Percentiles rank a stretch among this genome's conserved stretches.
Evolutionary conservation across 2,113 vertebrate genomes (phyloP).

Genomic region (Agelaius phoeniceus): DNA sequence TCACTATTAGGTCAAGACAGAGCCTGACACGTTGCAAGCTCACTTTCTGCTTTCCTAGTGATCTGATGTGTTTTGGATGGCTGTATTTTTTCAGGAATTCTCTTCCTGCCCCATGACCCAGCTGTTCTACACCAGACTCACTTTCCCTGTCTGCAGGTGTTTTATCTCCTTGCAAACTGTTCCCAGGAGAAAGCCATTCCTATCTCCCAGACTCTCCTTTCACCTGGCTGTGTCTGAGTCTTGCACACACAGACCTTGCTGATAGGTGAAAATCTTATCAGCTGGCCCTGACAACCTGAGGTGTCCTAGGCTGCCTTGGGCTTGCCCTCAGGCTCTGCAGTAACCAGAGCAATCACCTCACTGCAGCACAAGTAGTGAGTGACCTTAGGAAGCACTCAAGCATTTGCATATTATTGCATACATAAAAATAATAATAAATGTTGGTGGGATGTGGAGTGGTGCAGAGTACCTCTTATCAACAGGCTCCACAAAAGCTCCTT

Average conservation of each 20-base stretch:
- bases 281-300: not conserved
- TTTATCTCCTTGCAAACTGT: not conserved
- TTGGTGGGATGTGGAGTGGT: not conserved
- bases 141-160: not conserved
- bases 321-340: not conserved
- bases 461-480: slow-evolving; percentile 36
- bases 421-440: not conserved
- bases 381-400: not conserved
- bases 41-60: not conserved
- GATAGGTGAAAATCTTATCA: not conserved
- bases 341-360: not conserved
- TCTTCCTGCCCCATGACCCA: not conserved
- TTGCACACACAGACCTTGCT: not conserved
- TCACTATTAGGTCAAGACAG: not conserved
- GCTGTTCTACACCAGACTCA: rapidly evolving
- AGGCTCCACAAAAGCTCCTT: slow-evolving; percentile 50
- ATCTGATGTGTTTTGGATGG: not conserved
- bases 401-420: not conserved
- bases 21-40: not conserved
- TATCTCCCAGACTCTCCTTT: not conserved
- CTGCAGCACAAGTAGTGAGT: not conserved
- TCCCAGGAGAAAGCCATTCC: not conserved
- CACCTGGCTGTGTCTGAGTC: rapidly evolving
- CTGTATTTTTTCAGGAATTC: not conserved
- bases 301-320: not conserved